Evolutionary conservation across 2,797 vertebrate species (phyloP).

Genomic region (Dendrocincla fuliginosa): DNA sequence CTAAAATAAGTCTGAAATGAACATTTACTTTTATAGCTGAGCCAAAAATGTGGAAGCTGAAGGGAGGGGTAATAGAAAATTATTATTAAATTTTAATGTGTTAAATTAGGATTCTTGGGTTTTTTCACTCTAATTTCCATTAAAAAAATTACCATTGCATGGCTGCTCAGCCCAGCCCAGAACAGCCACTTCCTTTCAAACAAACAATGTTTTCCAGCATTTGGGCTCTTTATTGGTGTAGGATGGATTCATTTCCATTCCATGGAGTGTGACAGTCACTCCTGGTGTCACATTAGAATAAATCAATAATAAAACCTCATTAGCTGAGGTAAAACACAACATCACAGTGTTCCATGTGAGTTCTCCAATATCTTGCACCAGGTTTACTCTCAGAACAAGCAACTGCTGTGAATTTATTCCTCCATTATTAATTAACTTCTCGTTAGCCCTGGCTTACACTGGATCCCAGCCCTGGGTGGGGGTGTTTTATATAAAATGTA

Average conservation of each 20-base stretch:
- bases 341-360: not conserved
- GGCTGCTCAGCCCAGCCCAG: not conserved
- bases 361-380: not conserved
- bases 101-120: not conserved
- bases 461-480: not conserved
- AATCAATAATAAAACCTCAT: not conserved
- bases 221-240: not conserved
- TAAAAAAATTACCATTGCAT: not conserved
- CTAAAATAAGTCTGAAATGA: not conserved
- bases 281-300: not conserved
- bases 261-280: not conserved
- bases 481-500: not conserved
- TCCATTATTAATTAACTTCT: not conserved
- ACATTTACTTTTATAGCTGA: not conserved
- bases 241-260: not conserved
- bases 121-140: not conserved
- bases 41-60: not conserved
- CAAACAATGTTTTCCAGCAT: rapidly evolving
- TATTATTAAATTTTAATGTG: not conserved
- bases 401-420: not conserved
- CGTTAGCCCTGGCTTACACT: rapidly evolving
- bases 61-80: not conserved
- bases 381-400: not conserved
- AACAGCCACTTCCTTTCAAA: not conserved
- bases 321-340: not conserved